Evolutionary conservation across 1,140 invertebrate species (phyloP).

Genomic region (Anadara kagoshimensis): DNA sequence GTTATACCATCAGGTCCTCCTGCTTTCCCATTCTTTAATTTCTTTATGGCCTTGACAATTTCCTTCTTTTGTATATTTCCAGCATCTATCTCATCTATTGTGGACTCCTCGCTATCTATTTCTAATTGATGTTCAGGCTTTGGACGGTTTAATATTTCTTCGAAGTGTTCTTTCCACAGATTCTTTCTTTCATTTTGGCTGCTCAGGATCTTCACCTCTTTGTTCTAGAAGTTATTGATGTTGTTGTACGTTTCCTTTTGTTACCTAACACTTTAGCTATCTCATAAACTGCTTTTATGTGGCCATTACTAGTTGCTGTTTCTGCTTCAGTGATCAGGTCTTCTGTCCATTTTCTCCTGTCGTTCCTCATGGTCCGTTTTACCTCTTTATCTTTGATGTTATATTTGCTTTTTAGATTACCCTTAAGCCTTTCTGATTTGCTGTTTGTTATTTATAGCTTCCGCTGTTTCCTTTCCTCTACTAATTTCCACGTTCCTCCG

Average conservation of each 20-base stretch:
- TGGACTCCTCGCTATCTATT: constrained; percentile 2
- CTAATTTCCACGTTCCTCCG: constrained; percentile 14
- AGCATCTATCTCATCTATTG: constrained; percentile 2
- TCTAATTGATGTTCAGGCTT: neutral
- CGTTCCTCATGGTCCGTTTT: constrained; percentile 29
- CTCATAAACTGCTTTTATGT: constrained; percentile 25
- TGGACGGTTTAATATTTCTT: neutral
- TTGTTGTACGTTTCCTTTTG: constrained; percentile 7
- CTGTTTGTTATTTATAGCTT: no score
- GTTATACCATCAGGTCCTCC: neutral
- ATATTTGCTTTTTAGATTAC: no score
- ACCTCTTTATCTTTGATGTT: constrained; percentile 2
- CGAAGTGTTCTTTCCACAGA: constrained; percentile 6
- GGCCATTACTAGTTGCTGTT: constrained; percentile 22
- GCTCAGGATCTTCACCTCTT: neutral
- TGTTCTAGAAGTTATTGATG: neutral
- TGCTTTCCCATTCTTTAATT: constrained; percentile 6
- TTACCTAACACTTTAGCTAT: constrained; percentile 23
- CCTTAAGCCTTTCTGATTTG: no score
- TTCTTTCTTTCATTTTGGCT: neutral
- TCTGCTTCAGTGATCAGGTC: constrained; percentile 13
- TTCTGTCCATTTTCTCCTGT: constrained; percentile 19
- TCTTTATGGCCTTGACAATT: neutral
- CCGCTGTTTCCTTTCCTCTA: no score
- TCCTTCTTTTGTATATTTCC: neutral